Evolutionary conservation across 2,888 invertebrate species (phyloP), one percentile per base, ranked within the genome.

Genomic region (Euzophera pinguis): DNA sequence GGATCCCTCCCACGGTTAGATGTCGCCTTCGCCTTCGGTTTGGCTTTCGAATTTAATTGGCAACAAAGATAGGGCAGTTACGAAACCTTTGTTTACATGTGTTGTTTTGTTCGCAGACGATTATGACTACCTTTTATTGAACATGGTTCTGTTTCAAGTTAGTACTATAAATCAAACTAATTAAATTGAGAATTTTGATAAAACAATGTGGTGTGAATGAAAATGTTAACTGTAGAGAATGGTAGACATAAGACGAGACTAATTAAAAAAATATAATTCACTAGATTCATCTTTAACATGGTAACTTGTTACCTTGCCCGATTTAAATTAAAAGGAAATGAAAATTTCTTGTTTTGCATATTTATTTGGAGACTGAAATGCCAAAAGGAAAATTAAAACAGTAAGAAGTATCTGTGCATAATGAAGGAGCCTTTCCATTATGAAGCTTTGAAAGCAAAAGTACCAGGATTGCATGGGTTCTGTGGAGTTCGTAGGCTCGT

Each of bases 401-500:
- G 22, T 22, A 45, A 47, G 12, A 17, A 47, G 35, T 47, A 37
- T 35, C 17, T 17, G 17, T 16, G 37, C 37, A 37, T 37, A 35
- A 37, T 35, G 37, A n/a, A 13, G 22, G n/a, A 45, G 4, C 10
- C 16, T 17, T 22, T 37, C 12, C 22, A 22, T 14, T 16, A n/a
- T 50, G 29, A 67, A 57, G 64, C 69, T 69, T 73, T 62, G 82
- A 83, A 86, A 84, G 81, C 78, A 83, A 86, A 79, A 85, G 83
- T 83, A 78, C 81, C 72, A 84, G 84, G 84, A 67, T 69, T 69
- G 81, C 84, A 86, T 83, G 77, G 75, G 70, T 65, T 62, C 63
- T 64, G 70, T 68, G 75, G 75, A 78, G 74, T 69, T 64, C 58
- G 78, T 81, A 76, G 78, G 78, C 84, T 78, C 79, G 71, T 72